phyloP scores from a whole-genome alignment of 2,797 vertebrate genomes.

The Sebastolobus altivelis region DNA sequence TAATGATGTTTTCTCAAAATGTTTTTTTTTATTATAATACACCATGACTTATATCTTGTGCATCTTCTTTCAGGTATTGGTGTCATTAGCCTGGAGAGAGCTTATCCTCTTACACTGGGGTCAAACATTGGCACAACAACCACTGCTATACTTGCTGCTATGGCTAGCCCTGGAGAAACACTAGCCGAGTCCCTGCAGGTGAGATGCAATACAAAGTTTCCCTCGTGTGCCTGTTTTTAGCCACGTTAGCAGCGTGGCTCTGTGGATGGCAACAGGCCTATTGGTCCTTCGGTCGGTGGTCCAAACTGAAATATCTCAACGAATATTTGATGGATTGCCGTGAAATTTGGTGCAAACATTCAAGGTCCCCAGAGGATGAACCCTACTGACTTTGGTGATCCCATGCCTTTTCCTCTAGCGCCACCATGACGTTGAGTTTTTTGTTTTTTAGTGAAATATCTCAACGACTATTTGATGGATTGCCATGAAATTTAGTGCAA shows the following conservation, averaged over 20 bases:
- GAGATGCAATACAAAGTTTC: neutral
- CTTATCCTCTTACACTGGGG: conserved; percentile 94
- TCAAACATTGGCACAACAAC: conserved; percentile 98
- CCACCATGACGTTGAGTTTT: neutral
- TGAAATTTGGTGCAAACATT: no score
- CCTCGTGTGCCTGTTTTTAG: neutral
- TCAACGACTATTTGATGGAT: neutral
- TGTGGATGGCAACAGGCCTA: neutral
- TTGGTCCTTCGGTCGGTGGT: neutral
- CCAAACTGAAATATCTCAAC: neutral
- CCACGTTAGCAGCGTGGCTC: neutral
- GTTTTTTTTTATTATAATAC: neutral
- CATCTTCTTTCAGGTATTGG: conserved; percentile 88
- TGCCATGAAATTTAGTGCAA: no score
- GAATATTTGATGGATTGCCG: neutral
- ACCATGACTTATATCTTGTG: neutral
- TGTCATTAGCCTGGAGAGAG: conserved; percentile 94
- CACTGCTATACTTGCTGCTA: conserved; percentile 94
- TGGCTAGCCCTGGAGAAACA: conserved; percentile 91
- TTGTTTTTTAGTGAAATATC: neutral
- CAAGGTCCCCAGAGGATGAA: neutral
- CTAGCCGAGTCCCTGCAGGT: conserved; percentile 92
- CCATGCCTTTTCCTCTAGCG: neutral
- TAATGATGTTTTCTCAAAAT: no score
- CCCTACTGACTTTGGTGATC: neutral